Base-by-base conservation (phyloP, 2,888 invertebrate genomes). In the Andrena bicolor region DNA sequence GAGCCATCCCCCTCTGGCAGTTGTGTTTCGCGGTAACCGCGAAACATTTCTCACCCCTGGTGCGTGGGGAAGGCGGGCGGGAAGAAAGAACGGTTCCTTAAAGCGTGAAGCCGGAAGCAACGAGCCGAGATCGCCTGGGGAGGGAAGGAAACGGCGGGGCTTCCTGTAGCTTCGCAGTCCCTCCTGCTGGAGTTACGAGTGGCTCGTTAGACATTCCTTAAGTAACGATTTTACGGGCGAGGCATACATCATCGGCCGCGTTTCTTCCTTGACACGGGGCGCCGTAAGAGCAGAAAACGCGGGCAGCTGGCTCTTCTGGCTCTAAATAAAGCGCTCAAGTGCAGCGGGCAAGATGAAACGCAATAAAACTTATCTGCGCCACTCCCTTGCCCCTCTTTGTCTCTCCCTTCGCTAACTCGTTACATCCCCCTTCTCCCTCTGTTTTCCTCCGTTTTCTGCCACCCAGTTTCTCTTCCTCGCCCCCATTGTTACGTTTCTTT, bases 301-400 rank as follows among this genome's bases (percentile, higher is more conserved):
- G 51, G 35, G 71, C 85, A 80, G 69, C 83, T 70, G 73, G 84
- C 68, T 78, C 76, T 71, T 79, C 76, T 78, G 66, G 65, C 71
- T 90, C 89, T 91, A 91, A 91, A 91, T 91, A 91, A 90, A 92
- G 88, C 89, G 77, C 85, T 86, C 89, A 85, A 89, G 88, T 88
- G 89, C 87, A 82, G 77, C 82, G 65, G 68, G 77, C 85, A 63
- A 82, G 86, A 86, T 82, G 85, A 88, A 90, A 87, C 89, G 89
- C 87, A 91, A 91, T 90, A 90, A 91, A 90, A 88, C 81, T 85
- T 86, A 88, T 87, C 82, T 81, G 61, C 70, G 70, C 51, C 63
- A 26, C 65, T 41, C 41, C 20, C 63, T 49, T 20, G 10, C 32
- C 32, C 10, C 63, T 8, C 10, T 23, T 20, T 58, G 48, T 23